These are phyloP conservation scores for Venturia canescens DNA, from an alignment of 1,140 invertebrate genomes.

Conservation along the genomic window DNA sequence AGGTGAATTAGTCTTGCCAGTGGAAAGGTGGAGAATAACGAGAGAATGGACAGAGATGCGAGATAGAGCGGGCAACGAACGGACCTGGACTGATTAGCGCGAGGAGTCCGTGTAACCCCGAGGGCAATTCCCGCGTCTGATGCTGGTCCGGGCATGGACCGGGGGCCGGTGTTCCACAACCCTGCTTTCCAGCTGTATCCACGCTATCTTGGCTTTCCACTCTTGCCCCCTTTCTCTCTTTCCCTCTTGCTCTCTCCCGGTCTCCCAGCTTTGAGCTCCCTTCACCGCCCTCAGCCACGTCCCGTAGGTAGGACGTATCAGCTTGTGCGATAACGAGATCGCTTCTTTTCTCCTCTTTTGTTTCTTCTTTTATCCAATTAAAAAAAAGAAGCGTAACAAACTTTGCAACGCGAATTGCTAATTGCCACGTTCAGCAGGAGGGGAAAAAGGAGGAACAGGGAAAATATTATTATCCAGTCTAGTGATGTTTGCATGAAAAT, in stretches of 20 bases:
- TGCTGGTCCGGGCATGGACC: not conserved
- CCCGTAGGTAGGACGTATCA: conserved; percentile 12
- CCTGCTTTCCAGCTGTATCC: not conserved
- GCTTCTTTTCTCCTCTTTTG: not conserved
- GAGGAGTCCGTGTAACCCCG: conserved; percentile 23
- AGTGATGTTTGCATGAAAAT: not conserved
- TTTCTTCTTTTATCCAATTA: conserved; percentile 5
- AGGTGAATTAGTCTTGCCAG: conserved; percentile 24
- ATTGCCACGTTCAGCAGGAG: not conserved
- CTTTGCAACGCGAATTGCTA: not conserved
- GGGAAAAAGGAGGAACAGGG: not conserved
- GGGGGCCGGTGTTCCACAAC: not conserved
- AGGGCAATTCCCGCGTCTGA: conserved; percentile 18
- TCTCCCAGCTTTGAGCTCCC: no score
- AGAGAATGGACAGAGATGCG: conserved; percentile 26
- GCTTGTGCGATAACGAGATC: conserved; percentile 21
- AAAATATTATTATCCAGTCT: not conserved
- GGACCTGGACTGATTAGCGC: conserved; percentile 23
- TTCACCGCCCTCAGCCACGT: no score
- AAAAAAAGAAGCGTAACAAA: not conserved
- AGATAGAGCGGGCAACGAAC: conserved; percentile 23
- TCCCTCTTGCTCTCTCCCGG: no score
- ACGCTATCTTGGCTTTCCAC: conserved; percentile 20
- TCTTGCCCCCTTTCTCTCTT: not conserved
- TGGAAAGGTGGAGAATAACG: conserved; percentile 16